phyloP scores from a whole-genome alignment of 2,888 invertebrate species.

The Ischnus inquisitorius region DNA sequence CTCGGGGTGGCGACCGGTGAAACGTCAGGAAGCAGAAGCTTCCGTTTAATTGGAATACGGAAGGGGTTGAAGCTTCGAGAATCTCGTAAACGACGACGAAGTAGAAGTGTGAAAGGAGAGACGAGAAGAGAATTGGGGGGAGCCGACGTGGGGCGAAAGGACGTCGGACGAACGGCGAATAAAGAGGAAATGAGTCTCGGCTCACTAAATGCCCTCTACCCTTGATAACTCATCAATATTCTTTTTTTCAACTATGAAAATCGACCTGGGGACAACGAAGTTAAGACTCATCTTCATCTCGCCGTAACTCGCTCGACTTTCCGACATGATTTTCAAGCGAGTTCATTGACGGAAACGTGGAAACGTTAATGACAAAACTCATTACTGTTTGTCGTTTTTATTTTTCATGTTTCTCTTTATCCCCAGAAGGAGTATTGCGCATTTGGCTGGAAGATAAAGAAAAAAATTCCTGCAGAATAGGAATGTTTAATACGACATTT shows the following conservation, averaged over 20 bases:
- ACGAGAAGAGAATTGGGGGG: slow-evolving; percentile 4
- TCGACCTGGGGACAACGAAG: slow-evolving; percentile 68
- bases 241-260: slow-evolving; percentile 66
- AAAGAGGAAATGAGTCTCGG: slow-evolving; percentile 48
- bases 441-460: not conserved
- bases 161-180: slow-evolving; percentile 42
- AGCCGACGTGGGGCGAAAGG: not conserved
- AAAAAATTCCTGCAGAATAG: not conserved
- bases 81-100: slow-evolving; percentile 38
- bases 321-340: slow-evolving; percentile 21
- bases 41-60: slow-evolving; percentile 38
- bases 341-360: slow-evolving; percentile 28
- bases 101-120: slow-evolving; percentile 38
- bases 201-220: slow-evolving; percentile 58
- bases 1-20: slow-evolving; percentile 16
- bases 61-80: slow-evolving; percentile 31
- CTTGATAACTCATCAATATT: slow-evolving; percentile 74
- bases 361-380: slow-evolving; percentile 21
- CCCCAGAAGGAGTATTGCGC: not conserved
- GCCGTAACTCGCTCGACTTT: slow-evolving; percentile 47
- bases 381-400: not conserved
- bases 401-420: not conserved
- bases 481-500: not conserved
- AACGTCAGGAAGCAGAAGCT: slow-evolving; percentile 32
- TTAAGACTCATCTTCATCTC: slow-evolving; percentile 68